Conservation (phyloP, 53 echinoderm and acorn worm genomes). For the Echinometra lucunter region DNA sequence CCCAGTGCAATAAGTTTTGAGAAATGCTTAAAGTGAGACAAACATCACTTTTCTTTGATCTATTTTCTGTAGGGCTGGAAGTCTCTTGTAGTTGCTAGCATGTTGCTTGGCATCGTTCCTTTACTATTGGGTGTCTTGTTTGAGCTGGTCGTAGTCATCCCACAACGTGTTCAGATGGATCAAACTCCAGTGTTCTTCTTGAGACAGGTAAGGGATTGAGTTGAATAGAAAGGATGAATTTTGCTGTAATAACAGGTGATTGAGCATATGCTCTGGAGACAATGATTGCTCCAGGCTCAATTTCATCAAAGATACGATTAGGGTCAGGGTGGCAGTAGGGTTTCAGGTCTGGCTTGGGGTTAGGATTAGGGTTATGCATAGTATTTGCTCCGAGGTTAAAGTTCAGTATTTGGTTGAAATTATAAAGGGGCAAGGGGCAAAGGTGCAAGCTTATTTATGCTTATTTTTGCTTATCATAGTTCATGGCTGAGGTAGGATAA, state of each 20-base stretch:
- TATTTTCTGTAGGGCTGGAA: conserved; percentile 77
- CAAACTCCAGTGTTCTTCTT: conserved; percentile 82
- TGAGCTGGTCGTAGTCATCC: conserved; percentile 94
- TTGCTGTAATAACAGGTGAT: not conserved
- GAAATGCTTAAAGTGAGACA: not conserved
- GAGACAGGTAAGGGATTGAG: conserved; percentile 76
- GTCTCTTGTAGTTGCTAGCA: conserved; percentile 88
- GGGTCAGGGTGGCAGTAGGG: too few species aligned
- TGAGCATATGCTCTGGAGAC: conserved; percentile 99
- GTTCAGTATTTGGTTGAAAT: too few species aligned
- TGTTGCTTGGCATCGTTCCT: conserved; percentile 89
- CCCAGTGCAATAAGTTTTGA: not conserved
- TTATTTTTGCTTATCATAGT: too few species aligned
- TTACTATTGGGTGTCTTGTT: conserved; percentile 90
- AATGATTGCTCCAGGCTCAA: conserved; percentile 81
- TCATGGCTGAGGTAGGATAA: too few species aligned
- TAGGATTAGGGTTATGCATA: too few species aligned
- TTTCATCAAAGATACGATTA: too few species aligned
- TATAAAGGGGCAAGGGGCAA: too few species aligned
- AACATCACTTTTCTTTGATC: conserved; percentile 1
- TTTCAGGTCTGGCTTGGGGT: too few species aligned
- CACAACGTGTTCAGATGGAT: conserved; percentile 91
- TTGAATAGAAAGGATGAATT: conserved; percentile 45
- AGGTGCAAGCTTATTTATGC: too few species aligned
- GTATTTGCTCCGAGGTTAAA: too few species aligned